Percentiles rank a stretch among this genome's conserved stretches.
phyloP scores from a whole-genome alignment of 2,797 vertebrate species.

The Lutjanus campechanus region DNA sequence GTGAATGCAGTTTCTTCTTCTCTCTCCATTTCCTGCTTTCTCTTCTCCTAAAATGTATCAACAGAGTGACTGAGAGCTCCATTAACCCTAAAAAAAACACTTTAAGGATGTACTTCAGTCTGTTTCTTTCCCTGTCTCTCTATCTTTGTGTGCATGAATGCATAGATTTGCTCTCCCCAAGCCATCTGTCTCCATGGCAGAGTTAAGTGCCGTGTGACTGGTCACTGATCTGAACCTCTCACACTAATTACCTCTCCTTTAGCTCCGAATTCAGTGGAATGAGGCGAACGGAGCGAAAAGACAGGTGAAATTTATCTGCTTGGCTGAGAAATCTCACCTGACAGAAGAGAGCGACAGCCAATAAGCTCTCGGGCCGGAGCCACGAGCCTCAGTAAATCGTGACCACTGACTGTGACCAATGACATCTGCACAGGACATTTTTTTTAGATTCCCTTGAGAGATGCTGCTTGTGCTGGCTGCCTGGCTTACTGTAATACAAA shows the following conservation, averaged over 20 bases:
- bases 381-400: conserved; percentile 1
- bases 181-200: conserved; percentile 44
- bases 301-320: conserved; percentile 30
- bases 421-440: conserved; percentile 7
- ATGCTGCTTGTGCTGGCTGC: neutral
- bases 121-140: neutral
- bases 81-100: conserved; percentile 26
- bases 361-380: conserved; percentile 1
- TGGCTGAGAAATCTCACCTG: conserved; percentile 23
- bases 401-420: conserved; percentile 28
- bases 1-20: neutral
- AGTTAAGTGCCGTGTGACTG: conserved; percentile 34
- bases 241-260: conserved; percentile 38
- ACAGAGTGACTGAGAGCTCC: neutral
- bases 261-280: conserved; percentile 23
- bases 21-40: neutral
- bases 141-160: neutral
- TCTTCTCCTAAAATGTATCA: neutral
- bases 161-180: conserved; percentile 16
- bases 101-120: neutral
- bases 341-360: conserved; percentile 6
- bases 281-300: conserved; percentile 19
- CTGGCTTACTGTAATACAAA: neutral
- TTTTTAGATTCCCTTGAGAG: neutral
- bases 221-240: conserved; percentile 39